phyloP scores from a whole-genome alignment of 1,140 invertebrate genomes.

The Drosophila ironensis region DNA sequence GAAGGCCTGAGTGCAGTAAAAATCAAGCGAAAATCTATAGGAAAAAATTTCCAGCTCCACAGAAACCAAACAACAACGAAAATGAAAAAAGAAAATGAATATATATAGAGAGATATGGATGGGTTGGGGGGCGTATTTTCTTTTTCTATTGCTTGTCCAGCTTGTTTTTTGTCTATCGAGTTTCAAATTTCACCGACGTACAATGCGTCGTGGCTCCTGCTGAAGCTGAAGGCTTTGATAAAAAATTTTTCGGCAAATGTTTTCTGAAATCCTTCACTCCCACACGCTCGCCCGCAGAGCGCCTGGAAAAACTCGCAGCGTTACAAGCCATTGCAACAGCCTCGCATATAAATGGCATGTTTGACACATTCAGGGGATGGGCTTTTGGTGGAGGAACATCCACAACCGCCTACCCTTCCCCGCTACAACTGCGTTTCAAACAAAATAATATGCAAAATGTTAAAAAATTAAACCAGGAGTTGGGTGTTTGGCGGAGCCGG shows the following conservation, averaged over 20 bases:
- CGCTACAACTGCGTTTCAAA: slow-evolving; percentile 67
- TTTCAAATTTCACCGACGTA: slow-evolving; percentile 75
- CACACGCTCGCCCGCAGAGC: background rate
- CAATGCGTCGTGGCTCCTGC: slow-evolving; percentile 64
- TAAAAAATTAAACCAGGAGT: slow-evolving; percentile 69
- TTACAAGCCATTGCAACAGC: slow-evolving; percentile 59
- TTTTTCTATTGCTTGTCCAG: slow-evolving; percentile 73
- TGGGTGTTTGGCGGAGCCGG: slow-evolving; percentile 6
- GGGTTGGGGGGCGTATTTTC: slow-evolving; percentile 63
- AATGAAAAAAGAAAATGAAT: no score
- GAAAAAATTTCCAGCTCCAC: slow-evolving; percentile 13
- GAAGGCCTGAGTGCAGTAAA: slow-evolving; percentile 73
- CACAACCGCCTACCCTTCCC: background rate
- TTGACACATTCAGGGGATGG: slow-evolving; percentile 51
- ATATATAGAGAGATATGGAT: no score
- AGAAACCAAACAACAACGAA: slow-evolving; percentile 12
- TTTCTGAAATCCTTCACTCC: slow-evolving; percentile 68
- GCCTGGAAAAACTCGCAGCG: background rate
- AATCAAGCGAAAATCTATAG: slow-evolving; percentile 68
- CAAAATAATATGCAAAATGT: slow-evolving; percentile 79
- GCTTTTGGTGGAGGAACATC: background rate
- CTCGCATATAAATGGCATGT: slow-evolving; percentile 76
- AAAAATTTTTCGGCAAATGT: slow-evolving; percentile 74
- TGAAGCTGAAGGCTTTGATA: slow-evolving; percentile 78
- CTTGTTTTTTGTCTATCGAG: slow-evolving; percentile 72